Percentiles rank a stretch among this genome's conserved stretches.
Evolutionary conservation across 2,888 invertebrate genomes (phyloP).

Genomic region (Drosophila paramelanica): DNA sequence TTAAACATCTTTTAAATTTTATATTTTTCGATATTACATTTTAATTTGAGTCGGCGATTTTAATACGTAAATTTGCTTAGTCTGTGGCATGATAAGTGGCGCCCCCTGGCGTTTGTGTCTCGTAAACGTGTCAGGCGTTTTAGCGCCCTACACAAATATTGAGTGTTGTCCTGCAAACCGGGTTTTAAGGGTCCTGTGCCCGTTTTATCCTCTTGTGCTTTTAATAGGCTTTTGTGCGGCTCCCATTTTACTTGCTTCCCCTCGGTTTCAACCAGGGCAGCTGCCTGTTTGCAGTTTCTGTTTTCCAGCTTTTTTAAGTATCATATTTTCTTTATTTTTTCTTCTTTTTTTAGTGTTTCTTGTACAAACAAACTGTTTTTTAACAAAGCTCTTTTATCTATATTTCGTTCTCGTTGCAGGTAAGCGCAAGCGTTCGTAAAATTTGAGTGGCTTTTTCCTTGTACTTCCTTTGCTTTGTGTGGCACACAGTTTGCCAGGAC

Average conservation of each 20-base stretch:
- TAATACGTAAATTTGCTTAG: slow-evolving; percentile 44
- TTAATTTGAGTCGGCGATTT: slow-evolving; percentile 45
- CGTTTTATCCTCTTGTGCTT: slow-evolving; percentile 28
- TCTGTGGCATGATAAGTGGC: slow-evolving; percentile 43
- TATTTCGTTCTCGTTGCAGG: slow-evolving; percentile 58
- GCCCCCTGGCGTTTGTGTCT: slow-evolving; percentile 25
- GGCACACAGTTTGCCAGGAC: slow-evolving; percentile 1
- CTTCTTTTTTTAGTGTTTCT: slow-evolving; percentile 26
- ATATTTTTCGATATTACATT: slow-evolving; percentile 48
- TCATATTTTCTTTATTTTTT: slow-evolving; percentile 19
- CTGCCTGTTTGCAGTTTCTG: slow-evolving; percentile 16
- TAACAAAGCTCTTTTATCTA: slow-evolving; percentile 48
- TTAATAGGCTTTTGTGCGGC: slow-evolving; percentile 67
- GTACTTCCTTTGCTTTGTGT: slow-evolving; percentile 8
- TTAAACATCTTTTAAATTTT: slow-evolving; percentile 8
- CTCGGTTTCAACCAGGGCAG: not conserved
- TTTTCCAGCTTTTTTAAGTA: slow-evolving; percentile 21
- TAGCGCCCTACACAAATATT: slow-evolving; percentile 62
- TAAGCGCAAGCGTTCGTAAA: slow-evolving; percentile 40
- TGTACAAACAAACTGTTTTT: slow-evolving; percentile 35
- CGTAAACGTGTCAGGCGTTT: slow-evolving; percentile 56
- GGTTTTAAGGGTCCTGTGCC: slow-evolving; percentile 22
- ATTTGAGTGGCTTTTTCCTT: slow-evolving; percentile 9
- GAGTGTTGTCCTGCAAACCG: slow-evolving; percentile 25
- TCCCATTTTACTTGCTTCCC: slow-evolving; percentile 39